phyloP scores from a whole-genome alignment of 2,113 vertebrate species.

The Nicator chloris region DNA sequence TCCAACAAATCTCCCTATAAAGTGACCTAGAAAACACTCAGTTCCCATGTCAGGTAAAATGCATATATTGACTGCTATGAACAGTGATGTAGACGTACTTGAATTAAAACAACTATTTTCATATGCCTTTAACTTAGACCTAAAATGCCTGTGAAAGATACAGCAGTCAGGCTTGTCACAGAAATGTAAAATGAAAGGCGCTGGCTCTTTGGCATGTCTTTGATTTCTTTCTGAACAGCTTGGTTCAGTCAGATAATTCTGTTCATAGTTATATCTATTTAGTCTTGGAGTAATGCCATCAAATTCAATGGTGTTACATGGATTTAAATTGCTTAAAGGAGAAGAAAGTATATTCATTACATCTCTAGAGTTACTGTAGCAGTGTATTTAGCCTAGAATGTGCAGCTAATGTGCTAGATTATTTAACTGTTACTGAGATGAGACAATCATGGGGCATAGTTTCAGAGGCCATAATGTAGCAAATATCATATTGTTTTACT shows the following conservation, averaged over 20 bases:
- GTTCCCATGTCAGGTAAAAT: neutral
- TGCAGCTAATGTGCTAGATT: neutral
- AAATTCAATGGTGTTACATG: neutral
- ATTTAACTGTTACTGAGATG: neutral
- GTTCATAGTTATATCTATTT: constrained; percentile 37
- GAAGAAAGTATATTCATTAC: neutral
- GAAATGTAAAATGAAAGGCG: constrained; percentile 21
- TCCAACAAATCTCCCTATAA: neutral
- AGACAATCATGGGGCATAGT: neutral
- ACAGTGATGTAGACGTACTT: neutral
- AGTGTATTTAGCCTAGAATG: neutral
- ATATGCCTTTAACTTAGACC: neutral
- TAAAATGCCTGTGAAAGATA: neutral
- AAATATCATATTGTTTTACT: neutral
- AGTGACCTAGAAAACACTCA: neutral
- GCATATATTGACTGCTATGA: neutral
- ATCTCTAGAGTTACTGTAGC: neutral
- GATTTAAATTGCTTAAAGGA: constrained; percentile 31
- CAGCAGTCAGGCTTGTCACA: constrained; percentile 10
- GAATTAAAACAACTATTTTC: neutral
- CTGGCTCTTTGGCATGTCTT: constrained; percentile 12
- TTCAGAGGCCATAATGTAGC: neutral
- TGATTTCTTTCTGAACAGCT: constrained; percentile 44
- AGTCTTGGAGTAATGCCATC: constrained; percentile 28
- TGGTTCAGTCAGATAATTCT: constrained; percentile 49